Percentiles rank a stretch among this genome's conserved stretches.
Evolutionary conservation across 2,797 vertebrate genomes (phyloP).

Genomic region (Ptychadena robeensis): DNA sequence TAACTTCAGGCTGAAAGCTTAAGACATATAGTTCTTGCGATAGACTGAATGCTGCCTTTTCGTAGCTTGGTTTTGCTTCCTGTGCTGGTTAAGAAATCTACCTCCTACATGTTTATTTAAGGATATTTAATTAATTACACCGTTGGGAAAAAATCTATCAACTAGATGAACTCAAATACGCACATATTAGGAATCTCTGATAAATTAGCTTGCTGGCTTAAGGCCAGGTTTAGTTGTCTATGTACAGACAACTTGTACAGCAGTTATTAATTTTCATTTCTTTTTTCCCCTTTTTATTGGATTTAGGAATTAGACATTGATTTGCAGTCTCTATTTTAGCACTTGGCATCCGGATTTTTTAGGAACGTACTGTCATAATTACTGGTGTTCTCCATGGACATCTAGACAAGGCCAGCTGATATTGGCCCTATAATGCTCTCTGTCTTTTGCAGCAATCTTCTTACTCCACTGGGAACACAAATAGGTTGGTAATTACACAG

Average conservation of each 20-base stretch:
- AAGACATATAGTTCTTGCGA: slow-evolving; percentile 39
- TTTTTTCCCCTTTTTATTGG: slow-evolving; percentile 3
- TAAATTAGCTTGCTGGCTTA: slow-evolving; percentile 22
- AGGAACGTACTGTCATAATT: slow-evolving; percentile 19
- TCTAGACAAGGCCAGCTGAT: not conserved
- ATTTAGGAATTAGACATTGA: not conserved
- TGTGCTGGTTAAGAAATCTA: slow-evolving; percentile 34
- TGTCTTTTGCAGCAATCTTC: slow-evolving; percentile 21
- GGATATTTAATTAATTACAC: slow-evolving; percentile 53
- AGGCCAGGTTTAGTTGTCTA: slow-evolving; percentile 5
- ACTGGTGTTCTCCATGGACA: slow-evolving; percentile 16
- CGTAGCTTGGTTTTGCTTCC: slow-evolving; percentile 29
- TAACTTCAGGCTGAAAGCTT: slow-evolving; percentile 40
- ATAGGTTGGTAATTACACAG: slow-evolving; percentile 20
- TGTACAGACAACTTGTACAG: not conserved
- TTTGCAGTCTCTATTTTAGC: slow-evolving; percentile 6
- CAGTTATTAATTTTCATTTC: not conserved
- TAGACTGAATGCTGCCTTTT: slow-evolving; percentile 23
- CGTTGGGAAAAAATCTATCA: slow-evolving; percentile 48
- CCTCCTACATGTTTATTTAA: slow-evolving; percentile 57
- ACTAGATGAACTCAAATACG: slow-evolving; percentile 51
- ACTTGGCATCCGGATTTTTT: not conserved
- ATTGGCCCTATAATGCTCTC: slow-evolving; percentile 27
- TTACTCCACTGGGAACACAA: slow-evolving; percentile 7
- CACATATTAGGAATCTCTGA: slow-evolving; percentile 22